These are phyloP conservation scores for Fragum sueziense DNA, from an alignment of 2,888 invertebrate species.

Conservation along the genomic window DNA sequence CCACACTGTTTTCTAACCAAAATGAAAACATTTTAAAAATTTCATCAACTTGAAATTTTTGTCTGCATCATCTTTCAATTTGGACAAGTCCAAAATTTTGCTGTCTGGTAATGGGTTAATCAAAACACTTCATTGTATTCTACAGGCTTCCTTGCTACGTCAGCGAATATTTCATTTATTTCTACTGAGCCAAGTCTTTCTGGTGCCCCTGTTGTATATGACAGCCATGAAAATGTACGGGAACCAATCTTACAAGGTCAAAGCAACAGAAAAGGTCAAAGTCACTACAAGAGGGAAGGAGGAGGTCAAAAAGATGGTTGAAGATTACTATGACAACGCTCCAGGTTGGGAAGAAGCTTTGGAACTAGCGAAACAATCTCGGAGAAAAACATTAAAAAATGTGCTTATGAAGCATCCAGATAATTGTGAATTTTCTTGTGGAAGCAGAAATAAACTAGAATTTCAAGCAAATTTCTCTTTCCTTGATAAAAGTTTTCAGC, in stretches of 20 bases:
- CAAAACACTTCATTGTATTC: too few species aligned
- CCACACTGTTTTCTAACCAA: too few species aligned
- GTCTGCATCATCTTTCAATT: too few species aligned
- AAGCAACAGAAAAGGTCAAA: background rate
- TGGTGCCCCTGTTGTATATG: background rate
- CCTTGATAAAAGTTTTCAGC: conserved; percentile 14
- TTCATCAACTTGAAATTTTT: too few species aligned
- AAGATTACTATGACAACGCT: conserved; percentile 19
- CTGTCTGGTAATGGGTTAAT: too few species aligned
- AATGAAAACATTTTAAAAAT: too few species aligned
- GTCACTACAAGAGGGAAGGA: background rate
- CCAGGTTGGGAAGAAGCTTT: conserved; percentile 19
- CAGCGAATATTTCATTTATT: background rate
- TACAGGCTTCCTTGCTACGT: background rate
- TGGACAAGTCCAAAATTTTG: too few species aligned
- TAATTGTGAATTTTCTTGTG: conserved; percentile 24
- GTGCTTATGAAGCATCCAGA: conserved; percentile 22
- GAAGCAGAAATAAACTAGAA: background rate
- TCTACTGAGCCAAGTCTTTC: background rate
- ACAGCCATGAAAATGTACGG: background rate
- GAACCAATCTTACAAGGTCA: background rate
- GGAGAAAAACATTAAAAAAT: conserved; percentile 6
- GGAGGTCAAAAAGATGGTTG: background rate
- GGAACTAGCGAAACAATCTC: background rate
- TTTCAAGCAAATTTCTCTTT: conserved; percentile 8